Conservation (phyloP, 2,113 vertebrate genomes). For the Chaetodon trifascialis region DNA sequence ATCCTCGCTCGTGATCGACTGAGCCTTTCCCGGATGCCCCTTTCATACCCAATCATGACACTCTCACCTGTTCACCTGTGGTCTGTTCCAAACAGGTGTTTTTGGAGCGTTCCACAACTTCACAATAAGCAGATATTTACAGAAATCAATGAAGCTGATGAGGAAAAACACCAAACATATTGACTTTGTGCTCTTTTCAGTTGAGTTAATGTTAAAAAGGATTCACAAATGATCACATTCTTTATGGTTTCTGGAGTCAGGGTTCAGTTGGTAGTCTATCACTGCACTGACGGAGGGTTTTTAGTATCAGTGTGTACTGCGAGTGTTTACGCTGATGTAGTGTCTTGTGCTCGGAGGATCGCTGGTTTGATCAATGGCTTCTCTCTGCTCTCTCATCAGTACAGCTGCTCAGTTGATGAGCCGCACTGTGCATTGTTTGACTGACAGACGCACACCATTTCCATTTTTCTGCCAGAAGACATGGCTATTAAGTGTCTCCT, state of each 20-base stretch:
- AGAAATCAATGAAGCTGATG: no score
- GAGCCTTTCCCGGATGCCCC: no score
- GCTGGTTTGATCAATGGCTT: slow-evolving; percentile 1
- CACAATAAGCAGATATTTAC: no score
- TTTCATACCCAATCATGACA: no score
- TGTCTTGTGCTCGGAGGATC: slow-evolving; percentile 10
- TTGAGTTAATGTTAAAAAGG: no score
- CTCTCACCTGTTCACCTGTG: no score
- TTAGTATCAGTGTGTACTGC: background rate
- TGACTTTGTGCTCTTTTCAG: no score
- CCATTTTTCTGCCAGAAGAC: slow-evolving; percentile 28
- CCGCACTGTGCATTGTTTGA: background rate
- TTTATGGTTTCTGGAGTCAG: no score
- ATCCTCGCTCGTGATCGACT: no score
- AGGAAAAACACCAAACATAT: no score
- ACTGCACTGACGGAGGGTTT: background rate
- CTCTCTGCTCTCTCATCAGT: background rate
- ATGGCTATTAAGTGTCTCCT: background rate
- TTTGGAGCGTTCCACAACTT: no score
- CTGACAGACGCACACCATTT: slow-evolving; percentile 23
- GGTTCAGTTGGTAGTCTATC: background rate
- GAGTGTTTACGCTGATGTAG: background rate
- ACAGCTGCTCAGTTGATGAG: slow-evolving; percentile 8
- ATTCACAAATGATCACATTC: background rate
- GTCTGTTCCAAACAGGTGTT: no score